Base-by-base conservation (phyloP, 2,797 vertebrate species). In the Erithacus rubecula region DNA sequence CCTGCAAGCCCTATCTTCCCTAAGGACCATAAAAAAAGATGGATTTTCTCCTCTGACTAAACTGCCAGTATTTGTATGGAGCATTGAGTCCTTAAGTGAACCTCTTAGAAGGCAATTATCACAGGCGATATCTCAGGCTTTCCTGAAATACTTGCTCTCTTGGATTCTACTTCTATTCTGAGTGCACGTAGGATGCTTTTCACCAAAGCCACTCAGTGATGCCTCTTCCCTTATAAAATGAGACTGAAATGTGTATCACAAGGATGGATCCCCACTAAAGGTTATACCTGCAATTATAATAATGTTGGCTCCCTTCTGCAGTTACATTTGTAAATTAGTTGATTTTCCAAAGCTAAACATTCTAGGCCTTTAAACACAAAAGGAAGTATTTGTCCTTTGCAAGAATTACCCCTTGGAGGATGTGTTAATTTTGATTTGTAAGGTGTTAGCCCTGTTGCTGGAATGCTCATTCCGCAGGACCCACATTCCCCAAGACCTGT, bases 391-490 rank as follows among this genome's bases (percentile, higher is more conserved):
- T 22, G 52, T 44, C 11, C 34, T 72, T 72, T 36, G 24, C 52
- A 56, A 29, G 18, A 56, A 22, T 29, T 56, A 34, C 32, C 11
- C 24, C 19, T 56, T 9, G 14, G 69, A 71, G 24, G 24, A 71
- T 8, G 14, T 22, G 39, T 34, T 34, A 44, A 21, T 71, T 56
- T 21, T 44, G n/a, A 44, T 29, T 55, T 34, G 20, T 34, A 56
- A 34, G 39, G 24, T 17, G 52, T 34, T 56, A 56, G 32, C 19
- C 41, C 11, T 36, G 15, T 22, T 44, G 24, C 39, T 56, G 0
- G 32, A 47, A 24, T 5, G 7, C 15, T 49, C 30, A 34, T 41
- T 55, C 34, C 1, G 1, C 2, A 0, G 12, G 8, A 44, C 5
- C 2, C 11, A 12, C 24, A 30, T n/a, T 36, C 8, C 9, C 8